Base-by-base conservation (phyloP, 1,140 invertebrate species). In the Ridgeia piscesae region DNA sequence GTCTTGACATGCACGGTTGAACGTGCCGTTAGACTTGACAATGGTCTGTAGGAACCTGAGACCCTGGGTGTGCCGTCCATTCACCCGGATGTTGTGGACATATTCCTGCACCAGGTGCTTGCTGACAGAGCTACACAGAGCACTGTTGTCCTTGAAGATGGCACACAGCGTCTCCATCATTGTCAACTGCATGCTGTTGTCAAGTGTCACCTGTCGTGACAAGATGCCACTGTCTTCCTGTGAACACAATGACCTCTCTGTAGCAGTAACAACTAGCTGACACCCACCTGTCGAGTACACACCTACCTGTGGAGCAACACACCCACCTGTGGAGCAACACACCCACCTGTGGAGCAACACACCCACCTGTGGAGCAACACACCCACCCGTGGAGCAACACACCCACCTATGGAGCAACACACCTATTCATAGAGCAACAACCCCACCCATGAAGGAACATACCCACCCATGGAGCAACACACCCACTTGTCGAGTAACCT, bases 61-160 rank as follows among this genome's bases (percentile, higher is more conserved):
- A 96, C 99, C 99, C 93, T 99, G 98, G 33, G 99, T 98, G 95
- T 99, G 98, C 11, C 98, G 97, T 0, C 98, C 98, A 92, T 99
- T 98, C 0, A 98, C 98, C 96, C 99, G 99, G 93, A 99, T 99
- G 96, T 98, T 99, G 95, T 99, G 98, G 0, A 99, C 99, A 97
- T 99, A 99, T 96, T 99, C 99, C 93, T 99, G 98, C 31, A 99
- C 98, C 0, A 99, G 98, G 95, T 98, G 98, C 93, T 99, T 98
- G 94, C 97, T 98, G 6, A 99, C 98, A 96, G 99, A 99, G 94
- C 98, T 98, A 96, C 99, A 99, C 33, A 99, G 96, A 0, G 97
- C 97, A 0, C 98, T 97, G 96, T 99, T 99, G 95, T 99, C 98
- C 95, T 98, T 97, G 96, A 99, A 99, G 94, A 99, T 99, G 77